phyloP scores from a whole-genome alignment of 1,140 invertebrate genomes.

The Drosophila saltans region DNA sequence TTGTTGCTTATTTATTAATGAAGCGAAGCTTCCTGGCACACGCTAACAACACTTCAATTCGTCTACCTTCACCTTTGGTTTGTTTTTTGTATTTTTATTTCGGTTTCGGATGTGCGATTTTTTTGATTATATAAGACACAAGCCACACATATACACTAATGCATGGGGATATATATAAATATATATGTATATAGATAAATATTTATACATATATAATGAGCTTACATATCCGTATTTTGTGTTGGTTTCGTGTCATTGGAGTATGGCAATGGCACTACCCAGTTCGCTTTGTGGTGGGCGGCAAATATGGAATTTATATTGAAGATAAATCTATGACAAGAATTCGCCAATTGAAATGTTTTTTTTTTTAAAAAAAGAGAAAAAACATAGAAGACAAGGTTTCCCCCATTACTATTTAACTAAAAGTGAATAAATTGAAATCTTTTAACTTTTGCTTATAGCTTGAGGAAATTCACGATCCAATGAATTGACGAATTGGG shows the following conservation, averaged over 20 bases:
- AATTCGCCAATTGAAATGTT: not conserved
- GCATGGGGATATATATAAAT: constrained; percentile 10
- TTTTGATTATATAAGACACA: constrained; percentile 35
- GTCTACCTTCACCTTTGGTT: constrained; percentile 49
- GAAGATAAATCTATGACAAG: not conserved
- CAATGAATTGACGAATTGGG: constrained; percentile 1
- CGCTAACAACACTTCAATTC: constrained; percentile 20
- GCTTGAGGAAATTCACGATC: constrained; percentile 4
- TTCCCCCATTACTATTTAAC: no score
- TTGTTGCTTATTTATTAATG: constrained; percentile 50
- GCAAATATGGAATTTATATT: not conserved
- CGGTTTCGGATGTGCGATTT: constrained; percentile 31
- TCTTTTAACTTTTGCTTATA: not conserved
- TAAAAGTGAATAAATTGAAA: not conserved
- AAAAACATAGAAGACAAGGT: no score
- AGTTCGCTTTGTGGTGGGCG: not conserved
- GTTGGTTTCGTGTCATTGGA: constrained; percentile 43
- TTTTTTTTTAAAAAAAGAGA: no score
- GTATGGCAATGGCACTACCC: constrained; percentile 29
- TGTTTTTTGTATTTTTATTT: not conserved
- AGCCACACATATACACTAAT: not conserved
- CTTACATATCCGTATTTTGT: constrained; percentile 2
- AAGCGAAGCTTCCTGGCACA: constrained; percentile 51
- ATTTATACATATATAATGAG: constrained; percentile 8
- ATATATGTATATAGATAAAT: constrained; percentile 6